These are phyloP conservation scores for Naja naja DNA, from an alignment of 2,113 vertebrate species.

Conservation along the genomic window DNA sequence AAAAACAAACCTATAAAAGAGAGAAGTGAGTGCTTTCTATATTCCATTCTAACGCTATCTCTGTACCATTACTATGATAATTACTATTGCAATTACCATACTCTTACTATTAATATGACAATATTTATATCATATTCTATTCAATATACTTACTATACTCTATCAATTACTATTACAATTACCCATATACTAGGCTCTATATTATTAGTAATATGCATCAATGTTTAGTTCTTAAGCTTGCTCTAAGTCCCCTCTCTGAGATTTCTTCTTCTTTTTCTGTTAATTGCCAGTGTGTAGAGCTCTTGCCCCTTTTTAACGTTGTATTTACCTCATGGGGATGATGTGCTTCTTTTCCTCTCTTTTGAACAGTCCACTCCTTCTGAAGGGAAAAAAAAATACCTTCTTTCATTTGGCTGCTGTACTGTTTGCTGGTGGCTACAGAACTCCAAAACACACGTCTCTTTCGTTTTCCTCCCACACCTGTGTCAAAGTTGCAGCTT, in stretches of 20 bases:
- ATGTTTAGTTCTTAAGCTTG: neutral
- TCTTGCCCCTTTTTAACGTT: neutral
- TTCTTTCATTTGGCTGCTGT: neutral
- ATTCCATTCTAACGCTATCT: neutral
- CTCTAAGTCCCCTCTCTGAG: neutral
- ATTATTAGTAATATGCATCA: neutral
- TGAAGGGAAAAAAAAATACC: neutral
- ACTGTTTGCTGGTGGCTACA: neutral
- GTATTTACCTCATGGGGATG: neutral
- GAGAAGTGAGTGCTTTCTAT: neutral
- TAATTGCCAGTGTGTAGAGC: neutral
- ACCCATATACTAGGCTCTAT: neutral
- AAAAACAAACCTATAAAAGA: neutral
- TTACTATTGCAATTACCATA: neutral
- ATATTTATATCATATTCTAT: neutral
- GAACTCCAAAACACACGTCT: neutral
- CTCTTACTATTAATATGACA: neutral
- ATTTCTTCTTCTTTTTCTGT: neutral
- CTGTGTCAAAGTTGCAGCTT: neutral
- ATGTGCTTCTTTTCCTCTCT: neutral
- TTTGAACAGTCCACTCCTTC: neutral
- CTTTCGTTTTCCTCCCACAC: neutral
- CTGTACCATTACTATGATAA: neutral
- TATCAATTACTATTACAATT: neutral
- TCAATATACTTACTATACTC: neutral